These are phyloP conservation scores for Drosophila meridiana DNA, from an alignment of 2,888 invertebrate species.

Conservation along the genomic window DNA sequence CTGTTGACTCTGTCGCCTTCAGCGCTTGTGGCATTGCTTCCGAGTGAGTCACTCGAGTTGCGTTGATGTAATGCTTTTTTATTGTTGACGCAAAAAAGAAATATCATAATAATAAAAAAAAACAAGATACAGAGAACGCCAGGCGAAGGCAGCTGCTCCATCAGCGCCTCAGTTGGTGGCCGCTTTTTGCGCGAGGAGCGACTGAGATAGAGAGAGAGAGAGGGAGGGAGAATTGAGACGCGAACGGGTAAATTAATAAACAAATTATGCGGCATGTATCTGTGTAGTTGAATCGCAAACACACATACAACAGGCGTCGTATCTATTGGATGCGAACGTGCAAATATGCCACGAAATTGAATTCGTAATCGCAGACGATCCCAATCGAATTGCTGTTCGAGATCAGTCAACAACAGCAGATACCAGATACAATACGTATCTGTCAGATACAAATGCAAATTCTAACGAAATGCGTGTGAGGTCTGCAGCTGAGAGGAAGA, in stretches of 20 bases:
- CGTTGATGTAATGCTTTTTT: slow-evolving; percentile 61
- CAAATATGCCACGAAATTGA: slow-evolving; percentile 45
- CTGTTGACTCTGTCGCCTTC: slow-evolving; percentile 45
- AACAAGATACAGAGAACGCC: slow-evolving; percentile 18
- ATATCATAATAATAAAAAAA: slow-evolving; percentile 13
- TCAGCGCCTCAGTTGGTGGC: slow-evolving; percentile 60
- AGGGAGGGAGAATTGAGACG: not conserved
- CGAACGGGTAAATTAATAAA: slow-evolving; percentile 51
- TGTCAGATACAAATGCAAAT: slow-evolving; percentile 41
- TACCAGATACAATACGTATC: slow-evolving; percentile 26
- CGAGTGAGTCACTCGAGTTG: slow-evolving; percentile 45
- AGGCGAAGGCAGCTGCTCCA: slow-evolving; percentile 45
- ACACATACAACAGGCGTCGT: slow-evolving; percentile 6
- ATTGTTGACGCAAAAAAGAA: slow-evolving; percentile 45
- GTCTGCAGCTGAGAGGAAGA: slow-evolving; percentile 15
- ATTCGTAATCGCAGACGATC: slow-evolving; percentile 28
- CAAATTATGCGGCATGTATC: slow-evolving; percentile 50
- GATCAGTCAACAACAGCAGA: slow-evolving; percentile 24
- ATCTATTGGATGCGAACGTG: slow-evolving; percentile 50
- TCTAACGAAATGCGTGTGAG: slow-evolving; percentile 18
- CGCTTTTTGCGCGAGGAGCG: slow-evolving; percentile 36
- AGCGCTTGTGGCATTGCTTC: slow-evolving; percentile 51
- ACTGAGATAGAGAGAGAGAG: not conserved
- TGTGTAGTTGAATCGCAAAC: not conserved
- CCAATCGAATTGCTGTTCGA: slow-evolving; percentile 27